These are phyloP conservation scores for Micrasema minimum DNA, from an alignment of 1,140 invertebrate genomes.

Conservation along the genomic window DNA sequence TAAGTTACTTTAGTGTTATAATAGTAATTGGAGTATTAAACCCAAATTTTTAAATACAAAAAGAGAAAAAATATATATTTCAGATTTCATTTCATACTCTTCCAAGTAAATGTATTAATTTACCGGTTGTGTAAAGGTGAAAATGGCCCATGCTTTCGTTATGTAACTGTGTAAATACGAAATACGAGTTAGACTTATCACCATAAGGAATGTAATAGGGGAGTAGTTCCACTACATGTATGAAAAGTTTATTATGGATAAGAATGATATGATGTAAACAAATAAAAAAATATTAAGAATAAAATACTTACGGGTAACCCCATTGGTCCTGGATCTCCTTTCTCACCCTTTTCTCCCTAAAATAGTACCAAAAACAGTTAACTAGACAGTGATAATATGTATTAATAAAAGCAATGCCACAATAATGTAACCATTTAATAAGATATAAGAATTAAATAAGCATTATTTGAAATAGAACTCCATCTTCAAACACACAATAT, in stretches of 20 bases:
- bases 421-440: background rate
- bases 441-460: background rate
- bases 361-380: constrained; percentile 48
- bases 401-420: too few species aligned
- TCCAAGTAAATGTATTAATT: too few species aligned
- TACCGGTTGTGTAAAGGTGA: constrained; percentile 2
- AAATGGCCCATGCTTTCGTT: constrained; percentile 13
- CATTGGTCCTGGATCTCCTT: constrained; percentile 93
- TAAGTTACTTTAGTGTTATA: too few species aligned
- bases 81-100: too few species aligned
- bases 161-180: background rate
- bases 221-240: background rate
- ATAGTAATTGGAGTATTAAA: too few species aligned
- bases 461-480: too few species aligned
- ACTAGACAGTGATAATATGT: too few species aligned
- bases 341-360: constrained; percentile 89
- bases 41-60: too few species aligned
- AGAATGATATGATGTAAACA: constrained; percentile 2
- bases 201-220: constrained; percentile 2
- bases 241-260: constrained; percentile 9
- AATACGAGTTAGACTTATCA: constrained; percentile 8
- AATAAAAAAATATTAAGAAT: background rate
- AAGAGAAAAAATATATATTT: too few species aligned
- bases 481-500: too few species aligned
- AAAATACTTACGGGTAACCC: constrained; percentile 87